Conservation (phyloP, 2,888 invertebrate species). For the Heliothis peltigera region DNA sequence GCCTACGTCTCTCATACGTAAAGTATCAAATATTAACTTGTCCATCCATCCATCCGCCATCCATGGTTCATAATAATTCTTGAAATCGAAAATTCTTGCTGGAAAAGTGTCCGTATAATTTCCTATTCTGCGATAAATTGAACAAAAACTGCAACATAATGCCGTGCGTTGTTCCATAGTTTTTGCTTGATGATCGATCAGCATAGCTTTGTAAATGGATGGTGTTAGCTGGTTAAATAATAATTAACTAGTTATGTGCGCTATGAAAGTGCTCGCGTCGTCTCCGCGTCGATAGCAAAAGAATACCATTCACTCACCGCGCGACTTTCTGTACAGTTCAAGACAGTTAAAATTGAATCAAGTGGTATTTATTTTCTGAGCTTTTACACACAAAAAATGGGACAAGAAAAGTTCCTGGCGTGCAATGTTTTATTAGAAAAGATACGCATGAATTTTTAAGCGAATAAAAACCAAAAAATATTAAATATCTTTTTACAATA, state of each 20-base stretch:
- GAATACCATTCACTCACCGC: conserved; percentile 15
- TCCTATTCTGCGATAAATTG: conserved; percentile 19
- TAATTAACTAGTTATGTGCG: conserved; percentile 55
- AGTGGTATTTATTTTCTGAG: no score
- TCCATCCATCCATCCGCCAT: conserved; percentile 1
- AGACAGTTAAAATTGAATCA: no score
- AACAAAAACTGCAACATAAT: conserved; percentile 28
- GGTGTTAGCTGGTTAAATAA: conserved; percentile 41
- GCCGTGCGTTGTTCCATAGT: conserved; percentile 17
- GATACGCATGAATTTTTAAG: no score
- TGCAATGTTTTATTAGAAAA: no score
- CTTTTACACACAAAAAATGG: no score
- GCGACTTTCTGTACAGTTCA: neutral
- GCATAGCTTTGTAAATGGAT: conserved; percentile 31
- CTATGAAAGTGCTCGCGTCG: conserved; percentile 52
- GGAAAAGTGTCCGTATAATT: conserved; percentile 41
- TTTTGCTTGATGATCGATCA: conserved; percentile 34
- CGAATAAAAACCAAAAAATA: no score
- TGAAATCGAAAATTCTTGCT: conserved; percentile 28
- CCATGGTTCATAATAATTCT: conserved; percentile 2
- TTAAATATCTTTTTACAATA: no score
- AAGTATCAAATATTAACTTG: neutral
- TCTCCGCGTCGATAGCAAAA: conserved; percentile 8
- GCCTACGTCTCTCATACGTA: no score
- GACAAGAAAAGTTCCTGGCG: no score